phyloP scores from a whole-genome alignment of 53 echinoderm and acorn worm species.

The Apostichopus leukothele region DNA sequence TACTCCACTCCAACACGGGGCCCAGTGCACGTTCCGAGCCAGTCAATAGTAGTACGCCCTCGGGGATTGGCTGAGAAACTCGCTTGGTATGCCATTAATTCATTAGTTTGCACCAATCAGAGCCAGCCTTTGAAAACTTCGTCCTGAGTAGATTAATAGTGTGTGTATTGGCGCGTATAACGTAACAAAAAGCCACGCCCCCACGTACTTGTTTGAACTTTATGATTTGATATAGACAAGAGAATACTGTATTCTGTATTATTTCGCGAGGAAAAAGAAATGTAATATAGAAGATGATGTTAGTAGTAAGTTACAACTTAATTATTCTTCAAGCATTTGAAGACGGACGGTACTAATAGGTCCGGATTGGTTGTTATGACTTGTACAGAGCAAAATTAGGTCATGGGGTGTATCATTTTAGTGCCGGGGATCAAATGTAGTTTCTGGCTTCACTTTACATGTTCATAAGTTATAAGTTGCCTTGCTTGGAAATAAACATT shows the following conservation, averaged over 20 bases:
- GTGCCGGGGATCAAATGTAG: no score
- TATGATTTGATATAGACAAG: background rate
- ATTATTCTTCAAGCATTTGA: background rate
- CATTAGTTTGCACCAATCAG: slow-evolving; percentile 48
- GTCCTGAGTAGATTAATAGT: slow-evolving; percentile 32
- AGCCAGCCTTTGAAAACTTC: slow-evolving; percentile 39
- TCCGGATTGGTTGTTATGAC: slow-evolving; percentile 6
- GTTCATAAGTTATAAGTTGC: no score
- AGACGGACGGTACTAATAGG: background rate
- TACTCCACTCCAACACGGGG: slow-evolving; percentile 43
- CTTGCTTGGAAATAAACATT: no score
- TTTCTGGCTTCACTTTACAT: no score
- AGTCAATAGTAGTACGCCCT: slow-evolving; percentile 49
- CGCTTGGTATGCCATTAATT: slow-evolving; percentile 48
- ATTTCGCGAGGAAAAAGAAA: no score
- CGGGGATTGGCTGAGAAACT: slow-evolving; percentile 51
- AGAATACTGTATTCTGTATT: slow-evolving; percentile 5
- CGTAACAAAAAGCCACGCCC: slow-evolving; percentile 37
- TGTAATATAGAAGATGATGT: background rate
- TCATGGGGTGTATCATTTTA: background rate
- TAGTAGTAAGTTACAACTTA: background rate
- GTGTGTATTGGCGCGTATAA: slow-evolving; percentile 39
- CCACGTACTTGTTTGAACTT: slow-evolving; percentile 45
- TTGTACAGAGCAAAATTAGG: background rate
- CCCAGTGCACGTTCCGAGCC: slow-evolving; percentile 36